Base-by-base conservation (phyloP, 2,797 vertebrate species). In the Oryzias dopingdopingensis region DNA sequence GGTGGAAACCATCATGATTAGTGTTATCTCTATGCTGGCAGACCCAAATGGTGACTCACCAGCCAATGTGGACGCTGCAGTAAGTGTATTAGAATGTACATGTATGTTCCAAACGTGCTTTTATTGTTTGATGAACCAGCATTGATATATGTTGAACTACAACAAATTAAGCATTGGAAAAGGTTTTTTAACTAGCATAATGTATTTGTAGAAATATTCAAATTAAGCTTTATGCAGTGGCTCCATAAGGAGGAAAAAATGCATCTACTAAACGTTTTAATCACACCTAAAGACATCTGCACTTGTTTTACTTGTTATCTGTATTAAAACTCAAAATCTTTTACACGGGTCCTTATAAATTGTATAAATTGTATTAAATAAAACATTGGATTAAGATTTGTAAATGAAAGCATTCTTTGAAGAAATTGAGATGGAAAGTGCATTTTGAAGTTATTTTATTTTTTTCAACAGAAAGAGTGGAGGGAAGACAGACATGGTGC, bases 1-100 rank as follows among this genome's bases (percentile, higher is more conserved):
- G 5, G 97, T 99, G 90, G 97, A 99, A 86, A 99, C 97, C 59
- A 99, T 99, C 63, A 98, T 99, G 96, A 99, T 99, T 89, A 98
- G 96, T 81, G 97, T 99, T 87, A 99, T 99, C 90, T 99, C 97
- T 82, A 99, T 99, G 97, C 90, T 99, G 89, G 97, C 97, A 76
- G 97, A 99, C 88, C 97, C 97, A 76, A 99, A 99, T 58, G 96
- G 97, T 52, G 97, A 99, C 85, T 99, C 97, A 49, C 97, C 97
- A 63, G 97, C 97, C 68, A 99, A 99, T 15, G 97, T 98, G 47
- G 97, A 99, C 29, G 97, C 97, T 88, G 97, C 97, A 85, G 97
- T 99, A 94, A 93, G 96, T 50, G 44, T 1, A 14, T 49, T n/a
- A 29, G 6, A 32, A 10, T 5, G 5, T 17, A 41, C 14, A 29